Conservation (phyloP, 2,888 invertebrate genomes). For the Eugnorisma glareosa region DNA sequence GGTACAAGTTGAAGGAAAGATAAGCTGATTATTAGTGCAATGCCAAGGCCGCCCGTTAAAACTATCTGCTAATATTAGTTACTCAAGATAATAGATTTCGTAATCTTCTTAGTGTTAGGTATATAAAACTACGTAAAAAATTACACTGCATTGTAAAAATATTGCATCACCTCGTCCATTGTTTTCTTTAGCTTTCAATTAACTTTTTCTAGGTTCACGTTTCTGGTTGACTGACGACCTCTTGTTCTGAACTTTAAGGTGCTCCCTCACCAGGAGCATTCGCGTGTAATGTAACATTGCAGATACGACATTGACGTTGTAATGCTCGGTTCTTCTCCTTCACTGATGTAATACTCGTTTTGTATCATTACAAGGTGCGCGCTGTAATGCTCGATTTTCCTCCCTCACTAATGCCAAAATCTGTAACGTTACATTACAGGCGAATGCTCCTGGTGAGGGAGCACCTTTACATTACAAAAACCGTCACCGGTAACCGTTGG, state of each 20-base stretch:
- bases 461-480: conserved; percentile 19
- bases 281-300: too few relatives aligned
- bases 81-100: conserved; percentile 38
- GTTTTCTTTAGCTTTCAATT: conserved; percentile 26
- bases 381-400: too few relatives aligned
- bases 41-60: conserved; percentile 36
- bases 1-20: conserved; percentile 35
- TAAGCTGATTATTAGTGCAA: conserved; percentile 42
- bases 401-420: too few relatives aligned
- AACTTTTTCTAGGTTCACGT: conserved; percentile 35
- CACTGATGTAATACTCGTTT: too few relatives aligned
- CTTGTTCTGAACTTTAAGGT: conserved; percentile 8
- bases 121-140: conserved; percentile 26
- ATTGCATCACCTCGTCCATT: conserved; percentile 19
- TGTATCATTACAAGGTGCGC: too few relatives aligned
- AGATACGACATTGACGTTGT: too few relatives aligned
- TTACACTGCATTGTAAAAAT: conserved; percentile 24
- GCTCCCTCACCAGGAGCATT: too few relatives aligned
- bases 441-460: too few relatives aligned
- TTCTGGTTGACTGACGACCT: conserved; percentile 49
- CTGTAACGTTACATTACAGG: too few relatives aligned
- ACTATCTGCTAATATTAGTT: conserved; percentile 37
- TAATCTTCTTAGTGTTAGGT: conserved; percentile 32
- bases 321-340: too few relatives aligned
- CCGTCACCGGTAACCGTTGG: not conserved